These are phyloP conservation scores for Peromyscus maniculatus DNA, from an alignment of 2,113 vertebrate genomes.

Conservation along the genomic window DNA sequence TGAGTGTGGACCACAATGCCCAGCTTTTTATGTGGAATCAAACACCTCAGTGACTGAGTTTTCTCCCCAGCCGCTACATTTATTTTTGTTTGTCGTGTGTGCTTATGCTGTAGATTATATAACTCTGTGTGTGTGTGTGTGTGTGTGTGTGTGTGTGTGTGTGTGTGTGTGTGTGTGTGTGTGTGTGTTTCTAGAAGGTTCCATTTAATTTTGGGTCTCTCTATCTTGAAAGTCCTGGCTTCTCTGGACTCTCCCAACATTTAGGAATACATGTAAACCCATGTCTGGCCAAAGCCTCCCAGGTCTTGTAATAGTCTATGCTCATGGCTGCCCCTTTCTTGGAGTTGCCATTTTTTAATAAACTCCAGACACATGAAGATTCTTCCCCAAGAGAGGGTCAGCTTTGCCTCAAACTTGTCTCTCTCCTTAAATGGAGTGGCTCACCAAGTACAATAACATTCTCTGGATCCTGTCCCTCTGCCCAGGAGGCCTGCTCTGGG, in stretches of 20 bases:
- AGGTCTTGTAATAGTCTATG: too few relatives aligned
- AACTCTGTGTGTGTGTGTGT: too few relatives aligned
- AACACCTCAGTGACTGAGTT: not conserved
- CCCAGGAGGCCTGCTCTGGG: not conserved
- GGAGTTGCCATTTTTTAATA: not conserved
- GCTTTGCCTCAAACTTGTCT: not conserved
- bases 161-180: too few relatives aligned
- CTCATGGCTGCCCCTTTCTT: not conserved
- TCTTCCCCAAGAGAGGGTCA: not conserved
- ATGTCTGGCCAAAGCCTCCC: not conserved
- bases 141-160: too few relatives aligned
- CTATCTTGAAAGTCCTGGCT: not conserved
- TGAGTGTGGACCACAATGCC: not conserved
- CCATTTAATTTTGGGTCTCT: not conserved
- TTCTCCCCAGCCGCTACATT: not conserved
- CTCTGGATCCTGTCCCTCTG: not conserved
- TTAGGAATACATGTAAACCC: accelerated
- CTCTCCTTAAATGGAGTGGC: accelerated
- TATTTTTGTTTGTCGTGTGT: not conserved
- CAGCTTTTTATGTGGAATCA: not conserved
- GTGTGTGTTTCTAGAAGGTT: not conserved
- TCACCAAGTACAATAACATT: not conserved
- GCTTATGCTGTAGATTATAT: not conserved
- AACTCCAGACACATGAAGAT: not conserved
- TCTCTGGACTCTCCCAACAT: not conserved